Percentiles rank a stretch among this genome's conserved stretches.
Conservation (phyloP, 2,797 vertebrate species). For the Loriculus beryllinus region DNA sequence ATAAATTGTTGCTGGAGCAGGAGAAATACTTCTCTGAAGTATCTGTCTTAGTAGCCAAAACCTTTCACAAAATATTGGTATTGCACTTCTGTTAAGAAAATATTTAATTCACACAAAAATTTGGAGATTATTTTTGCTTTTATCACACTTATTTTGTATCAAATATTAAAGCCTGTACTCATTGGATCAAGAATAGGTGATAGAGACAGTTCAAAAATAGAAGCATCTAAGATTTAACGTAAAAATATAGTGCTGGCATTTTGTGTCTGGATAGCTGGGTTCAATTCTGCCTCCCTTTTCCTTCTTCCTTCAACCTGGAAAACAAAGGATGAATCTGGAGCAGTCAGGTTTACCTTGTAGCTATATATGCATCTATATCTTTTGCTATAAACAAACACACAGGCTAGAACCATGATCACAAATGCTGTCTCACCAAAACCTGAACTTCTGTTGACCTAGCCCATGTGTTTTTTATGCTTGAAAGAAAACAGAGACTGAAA, state of each 20-base stretch:
- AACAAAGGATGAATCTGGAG: background rate
- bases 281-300: background rate
- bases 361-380: background rate
- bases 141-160: accelerated
- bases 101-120: background rate
- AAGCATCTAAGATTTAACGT: background rate
- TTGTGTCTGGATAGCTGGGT: background rate
- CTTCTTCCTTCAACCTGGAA: background rate
- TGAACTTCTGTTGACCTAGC: background rate
- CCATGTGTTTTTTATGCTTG: background rate
- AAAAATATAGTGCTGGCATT: background rate
- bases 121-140: background rate
- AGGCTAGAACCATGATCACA: background rate
- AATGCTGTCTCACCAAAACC: background rate
- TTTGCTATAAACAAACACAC: background rate
- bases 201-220: background rate
- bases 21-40: background rate
- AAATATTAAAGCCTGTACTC: background rate
- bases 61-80: background rate
- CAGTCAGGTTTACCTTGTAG: background rate
- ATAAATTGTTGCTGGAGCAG: background rate
- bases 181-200: background rate
- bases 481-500: background rate
- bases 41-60: background rate
- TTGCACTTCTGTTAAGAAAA: background rate